phyloP scores from a whole-genome alignment of 2,888 invertebrate genomes.

The Ceramica pisi region DNA sequence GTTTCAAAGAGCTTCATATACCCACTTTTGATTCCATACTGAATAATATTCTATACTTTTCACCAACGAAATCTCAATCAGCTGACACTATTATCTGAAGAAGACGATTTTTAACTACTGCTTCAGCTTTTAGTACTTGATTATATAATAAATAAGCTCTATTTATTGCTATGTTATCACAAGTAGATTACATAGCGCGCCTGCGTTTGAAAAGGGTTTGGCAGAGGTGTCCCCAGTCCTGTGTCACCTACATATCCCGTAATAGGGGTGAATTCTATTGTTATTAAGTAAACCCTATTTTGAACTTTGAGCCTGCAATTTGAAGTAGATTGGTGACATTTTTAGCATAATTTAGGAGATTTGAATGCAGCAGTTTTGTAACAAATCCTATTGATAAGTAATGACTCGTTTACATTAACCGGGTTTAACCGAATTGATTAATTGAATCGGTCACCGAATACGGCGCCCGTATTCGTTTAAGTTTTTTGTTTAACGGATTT shows the following conservation, averaged over 20 bases:
- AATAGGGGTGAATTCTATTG: slow-evolving; percentile 25
- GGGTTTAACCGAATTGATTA: no score
- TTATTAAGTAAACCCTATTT: slow-evolving; percentile 30
- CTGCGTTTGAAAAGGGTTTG: slow-evolving; percentile 51
- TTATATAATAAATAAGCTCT: slow-evolving; percentile 19
- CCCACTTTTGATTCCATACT: no score
- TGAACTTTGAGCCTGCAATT: neutral
- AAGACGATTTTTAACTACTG: slow-evolving; percentile 20
- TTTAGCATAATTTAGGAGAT: no score
- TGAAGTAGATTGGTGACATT: neutral
- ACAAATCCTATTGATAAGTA: no score
- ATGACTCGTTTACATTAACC: no score
- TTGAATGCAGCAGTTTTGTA: no score
- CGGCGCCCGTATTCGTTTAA: no score
- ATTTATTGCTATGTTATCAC: slow-evolving; percentile 42
- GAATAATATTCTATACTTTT: neutral
- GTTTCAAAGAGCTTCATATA: no score
- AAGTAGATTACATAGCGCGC: slow-evolving; percentile 37
- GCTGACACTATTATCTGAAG: neutral
- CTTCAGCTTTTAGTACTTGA: slow-evolving; percentile 24
- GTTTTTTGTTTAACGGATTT: no score
- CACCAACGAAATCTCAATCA: neutral
- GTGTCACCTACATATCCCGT: slow-evolving; percentile 43
- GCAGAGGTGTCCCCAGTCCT: slow-evolving; percentile 39
- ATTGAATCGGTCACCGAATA: no score